Conservation (phyloP, 2,888 invertebrate genomes). For the Pristionchus maxplancki region DNA sequence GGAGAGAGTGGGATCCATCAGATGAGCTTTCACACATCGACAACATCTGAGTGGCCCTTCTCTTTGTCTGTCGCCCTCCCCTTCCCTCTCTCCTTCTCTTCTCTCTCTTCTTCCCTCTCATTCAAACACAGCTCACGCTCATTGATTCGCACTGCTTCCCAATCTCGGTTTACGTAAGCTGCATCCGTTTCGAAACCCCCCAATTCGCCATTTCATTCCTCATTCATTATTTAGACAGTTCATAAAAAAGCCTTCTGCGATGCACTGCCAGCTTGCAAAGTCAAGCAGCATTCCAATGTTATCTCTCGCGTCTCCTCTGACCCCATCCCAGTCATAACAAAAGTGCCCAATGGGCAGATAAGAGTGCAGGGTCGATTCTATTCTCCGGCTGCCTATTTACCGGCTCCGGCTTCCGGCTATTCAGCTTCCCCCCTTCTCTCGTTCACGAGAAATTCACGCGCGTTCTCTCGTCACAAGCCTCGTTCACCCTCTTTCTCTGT, state of each 20-base stretch:
- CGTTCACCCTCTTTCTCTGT: background rate
- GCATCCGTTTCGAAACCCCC: background rate
- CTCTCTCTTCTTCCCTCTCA: conserved; percentile 30
- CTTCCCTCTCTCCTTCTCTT: background rate
- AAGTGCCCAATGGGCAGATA: background rate
- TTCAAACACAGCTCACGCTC: conserved; percentile 28
- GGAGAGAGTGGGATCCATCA: too few species aligned
- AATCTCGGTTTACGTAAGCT: background rate
- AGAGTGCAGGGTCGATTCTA: background rate
- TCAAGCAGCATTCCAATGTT: background rate
- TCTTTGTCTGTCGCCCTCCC: background rate
- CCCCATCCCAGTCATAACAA: background rate
- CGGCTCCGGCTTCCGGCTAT: too few species aligned
- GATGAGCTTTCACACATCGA: background rate
- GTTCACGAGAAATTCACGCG: conserved; percentile 31
- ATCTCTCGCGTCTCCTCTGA: background rate
- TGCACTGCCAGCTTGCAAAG: background rate
- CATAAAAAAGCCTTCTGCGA: background rate
- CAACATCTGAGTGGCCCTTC: conserved; percentile 10
- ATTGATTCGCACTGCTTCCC: conserved; percentile 14
- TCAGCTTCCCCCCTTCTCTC: background rate
- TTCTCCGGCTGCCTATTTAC: background rate
- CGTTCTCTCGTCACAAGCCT: background rate
- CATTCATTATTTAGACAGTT: too few species aligned
- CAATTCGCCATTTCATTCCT: too few species aligned